Base-by-base conservation (phyloP, 2,797 vertebrate genomes). In the Peromyscus attwateri region DNA sequence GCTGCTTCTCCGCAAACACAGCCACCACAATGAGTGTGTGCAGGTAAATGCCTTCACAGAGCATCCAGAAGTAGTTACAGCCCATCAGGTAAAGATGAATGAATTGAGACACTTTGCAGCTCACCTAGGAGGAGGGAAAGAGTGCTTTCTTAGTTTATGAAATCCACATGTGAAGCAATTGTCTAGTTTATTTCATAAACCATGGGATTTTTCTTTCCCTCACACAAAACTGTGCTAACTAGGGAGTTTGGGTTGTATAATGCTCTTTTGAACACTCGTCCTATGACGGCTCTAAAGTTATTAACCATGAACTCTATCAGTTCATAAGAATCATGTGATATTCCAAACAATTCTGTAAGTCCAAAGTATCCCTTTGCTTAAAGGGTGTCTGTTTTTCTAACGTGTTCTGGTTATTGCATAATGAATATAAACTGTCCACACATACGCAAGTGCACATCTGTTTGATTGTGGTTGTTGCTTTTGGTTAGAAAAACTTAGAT, bases 21-120 rank as follows among this genome's bases (percentile, higher is more conserved):
- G 99, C 99, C 97, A 99, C 99, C 68, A 99, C 99, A 10, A 99
- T 99, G 93, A 99, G 99, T 0, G 99, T 99, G 95, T 99, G 99
- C 91, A 99, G 98, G 97, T 99, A 99, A 71, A 99, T 99, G 14
- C 99, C 99, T 98, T 99, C 99, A 96, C 99, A 99, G 91, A 99
- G 98, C 99, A 99, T 99, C 99, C 99, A 99, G 95, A 99, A 99
- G 98, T 99, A 99, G 97, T 99, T 99, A 97, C 99, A 99, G 80
- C 99, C 99, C 98, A 99, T 99, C 85, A 99, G 98, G 97, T 99
- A 99, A 10, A 99, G 98, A 94, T 99, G 99, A 91, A 99, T 99
- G 96, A 99, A 99, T 97, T 99, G 99, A 11, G 98, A 99, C 25
- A 99, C 99, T 98, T 99, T 99, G 97, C 99, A 99, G 95, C 99